Conservation (phyloP, 2,888 invertebrate species). For the Platerodrilus igneus region DNA sequence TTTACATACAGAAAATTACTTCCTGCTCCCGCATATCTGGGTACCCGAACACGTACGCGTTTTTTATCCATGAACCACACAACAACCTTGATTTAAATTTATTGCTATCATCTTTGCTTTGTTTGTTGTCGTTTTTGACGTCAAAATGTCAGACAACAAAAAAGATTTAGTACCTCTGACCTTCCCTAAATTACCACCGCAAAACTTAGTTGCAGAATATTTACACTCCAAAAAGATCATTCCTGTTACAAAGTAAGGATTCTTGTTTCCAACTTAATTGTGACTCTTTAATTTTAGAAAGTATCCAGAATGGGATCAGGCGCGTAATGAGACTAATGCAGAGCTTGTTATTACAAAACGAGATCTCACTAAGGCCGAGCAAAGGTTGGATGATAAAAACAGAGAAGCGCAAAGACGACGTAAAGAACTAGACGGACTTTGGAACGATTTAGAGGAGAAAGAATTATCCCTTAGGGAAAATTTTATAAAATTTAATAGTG, state of each 20-base stretch:
- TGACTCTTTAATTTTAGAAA: too few relatives aligned
- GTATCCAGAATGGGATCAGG: conserved; percentile 60
- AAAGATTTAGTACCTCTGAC: conserved; percentile 31
- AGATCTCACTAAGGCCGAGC: conserved; percentile 52
- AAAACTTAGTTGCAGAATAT: conserved; percentile 53
- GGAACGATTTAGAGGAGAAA: conserved; percentile 54
- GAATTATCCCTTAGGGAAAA: conserved; percentile 54
- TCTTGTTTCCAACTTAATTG: too few relatives aligned
- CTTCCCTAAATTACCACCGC: conserved; percentile 51
- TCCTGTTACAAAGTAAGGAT: conserved; percentile 5
- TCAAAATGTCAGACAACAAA: conserved; percentile 2
- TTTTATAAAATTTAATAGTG: conserved; percentile 60
- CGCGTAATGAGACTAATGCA: conserved; percentile 54
- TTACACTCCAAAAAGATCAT: conserved; percentile 48
- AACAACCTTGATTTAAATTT: too few relatives aligned
- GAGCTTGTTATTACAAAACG: conserved; percentile 54
- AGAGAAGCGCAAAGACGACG: conserved; percentile 48
- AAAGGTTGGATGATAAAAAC: conserved; percentile 49
- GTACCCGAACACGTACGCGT: too few relatives aligned
- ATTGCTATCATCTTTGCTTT: too few relatives aligned
- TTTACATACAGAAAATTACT: too few relatives aligned
- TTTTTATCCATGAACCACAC: too few relatives aligned
- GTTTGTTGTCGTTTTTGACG: too few relatives aligned
- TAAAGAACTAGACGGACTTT: conserved; percentile 50
- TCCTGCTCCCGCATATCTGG: too few relatives aligned